These are phyloP conservation scores for Patella caerulea DNA, from an alignment of 2,888 invertebrate genomes.

Conservation along the genomic window DNA sequence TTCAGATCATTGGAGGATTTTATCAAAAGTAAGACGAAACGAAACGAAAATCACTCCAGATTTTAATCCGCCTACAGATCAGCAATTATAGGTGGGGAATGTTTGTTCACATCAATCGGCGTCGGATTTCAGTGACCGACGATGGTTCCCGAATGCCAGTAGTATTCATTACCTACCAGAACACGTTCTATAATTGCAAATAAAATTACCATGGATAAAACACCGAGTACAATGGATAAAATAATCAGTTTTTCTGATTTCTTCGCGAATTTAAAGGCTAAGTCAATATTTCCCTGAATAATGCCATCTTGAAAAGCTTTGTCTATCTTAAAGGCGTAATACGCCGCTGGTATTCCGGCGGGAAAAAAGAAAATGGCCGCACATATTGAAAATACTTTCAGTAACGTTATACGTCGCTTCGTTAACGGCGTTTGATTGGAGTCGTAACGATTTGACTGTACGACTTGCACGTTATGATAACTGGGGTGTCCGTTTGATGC, in stretches of 20 bases:
- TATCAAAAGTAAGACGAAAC: too few species aligned
- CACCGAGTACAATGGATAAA: slow-evolving; percentile 48
- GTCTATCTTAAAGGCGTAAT: slow-evolving; percentile 52
- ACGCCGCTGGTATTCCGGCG: slow-evolving; percentile 55
- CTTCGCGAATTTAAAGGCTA: slow-evolving; percentile 55
- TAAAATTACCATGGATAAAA: slow-evolving; percentile 47
- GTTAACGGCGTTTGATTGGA: neutral
- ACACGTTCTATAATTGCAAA: slow-evolving; percentile 52
- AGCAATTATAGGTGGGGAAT: too few species aligned
- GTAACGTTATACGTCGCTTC: slow-evolving; percentile 16
- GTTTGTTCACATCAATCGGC: too few species aligned
- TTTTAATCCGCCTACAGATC: too few species aligned
- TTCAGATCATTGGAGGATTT: too few species aligned
- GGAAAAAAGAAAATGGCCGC: slow-evolving; percentile 62
- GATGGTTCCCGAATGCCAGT: slow-evolving; percentile 16
- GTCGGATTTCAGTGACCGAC: neutral
- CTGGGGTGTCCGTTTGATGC: neutral
- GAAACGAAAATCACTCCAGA: too few species aligned
- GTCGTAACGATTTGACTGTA: neutral
- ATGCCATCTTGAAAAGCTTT: slow-evolving; percentile 58
- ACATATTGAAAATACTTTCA: slow-evolving; percentile 53
- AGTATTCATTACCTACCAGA: slow-evolving; percentile 33
- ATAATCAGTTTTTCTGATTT: slow-evolving; percentile 52
- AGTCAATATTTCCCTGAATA: slow-evolving; percentile 56
- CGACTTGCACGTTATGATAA: neutral